A percentile compares a stretch with the other conserved stretches of the same genome.
Conservation (phyloP, 2,797 vertebrate genomes). For the Liparis tanakae region DNA sequence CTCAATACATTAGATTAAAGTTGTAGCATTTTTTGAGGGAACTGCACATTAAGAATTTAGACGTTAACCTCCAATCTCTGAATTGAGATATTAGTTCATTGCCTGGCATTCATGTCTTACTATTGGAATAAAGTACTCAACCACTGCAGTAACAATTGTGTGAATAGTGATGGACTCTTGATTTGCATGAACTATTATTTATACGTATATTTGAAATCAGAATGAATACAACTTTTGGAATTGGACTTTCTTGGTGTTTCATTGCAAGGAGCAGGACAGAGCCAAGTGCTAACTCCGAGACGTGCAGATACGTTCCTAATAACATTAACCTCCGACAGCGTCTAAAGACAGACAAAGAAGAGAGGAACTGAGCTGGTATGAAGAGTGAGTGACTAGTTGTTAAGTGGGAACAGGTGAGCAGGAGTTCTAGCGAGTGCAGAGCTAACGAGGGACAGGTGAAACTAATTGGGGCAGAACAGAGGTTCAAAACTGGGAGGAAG, state of each 20-base stretch:
- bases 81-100: too few relatives aligned
- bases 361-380: background rate
- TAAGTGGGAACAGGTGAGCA: background rate
- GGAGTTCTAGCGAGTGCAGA: background rate
- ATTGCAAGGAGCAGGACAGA: background rate
- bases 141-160: background rate
- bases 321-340: too few relatives aligned
- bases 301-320: too few relatives aligned
- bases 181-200: background rate
- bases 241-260: background rate
- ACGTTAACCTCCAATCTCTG: too few relatives aligned
- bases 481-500: background rate
- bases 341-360: too few relatives aligned
- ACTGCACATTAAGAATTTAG: constrained; percentile 18
- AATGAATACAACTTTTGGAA: background rate
- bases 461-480: background rate
- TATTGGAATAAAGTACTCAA: background rate
- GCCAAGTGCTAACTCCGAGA: background rate
- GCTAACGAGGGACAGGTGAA: background rate
- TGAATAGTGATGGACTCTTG: background rate
- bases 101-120: constrained; percentile 3
- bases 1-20: constrained; percentile 31
- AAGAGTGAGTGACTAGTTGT: background rate
- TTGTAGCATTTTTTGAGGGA: constrained; percentile 29
- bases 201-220: background rate